These are phyloP conservation scores for Hystrix cristata DNA, from an alignment of 2,113 vertebrate species.

Conservation along the genomic window DNA sequence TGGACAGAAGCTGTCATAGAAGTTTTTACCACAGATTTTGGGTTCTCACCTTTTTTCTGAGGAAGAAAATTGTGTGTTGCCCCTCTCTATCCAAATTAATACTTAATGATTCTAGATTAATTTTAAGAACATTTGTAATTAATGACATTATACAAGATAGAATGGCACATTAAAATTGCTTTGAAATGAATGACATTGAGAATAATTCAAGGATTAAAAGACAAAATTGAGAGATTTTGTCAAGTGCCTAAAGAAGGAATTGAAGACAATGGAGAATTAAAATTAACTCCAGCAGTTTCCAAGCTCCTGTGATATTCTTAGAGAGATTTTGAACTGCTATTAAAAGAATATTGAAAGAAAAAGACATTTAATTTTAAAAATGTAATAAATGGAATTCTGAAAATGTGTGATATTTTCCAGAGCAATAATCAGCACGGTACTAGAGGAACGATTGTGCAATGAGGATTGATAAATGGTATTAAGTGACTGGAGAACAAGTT, in stretches of 20 bases:
- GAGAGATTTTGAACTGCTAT: background rate
- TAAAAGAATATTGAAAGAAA: background rate
- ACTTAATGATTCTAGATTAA: background rate
- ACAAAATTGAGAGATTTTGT: background rate
- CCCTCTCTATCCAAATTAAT: background rate
- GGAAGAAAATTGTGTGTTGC: conserved; percentile 1
- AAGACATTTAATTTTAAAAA: background rate
- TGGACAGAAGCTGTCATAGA: background rate
- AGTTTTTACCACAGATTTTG: background rate
- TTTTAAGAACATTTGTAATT: background rate
- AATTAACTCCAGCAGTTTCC: background rate
- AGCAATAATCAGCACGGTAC: background rate
- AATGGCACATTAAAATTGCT: background rate
- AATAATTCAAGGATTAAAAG: background rate
- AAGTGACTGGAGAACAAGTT: background rate
- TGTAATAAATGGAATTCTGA: background rate
- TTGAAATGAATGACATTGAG: background rate
- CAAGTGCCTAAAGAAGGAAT: background rate
- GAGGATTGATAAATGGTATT: background rate
- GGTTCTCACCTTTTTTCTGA: background rate
- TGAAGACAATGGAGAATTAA: background rate
- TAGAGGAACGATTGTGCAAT: background rate
- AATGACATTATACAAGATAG: background rate
- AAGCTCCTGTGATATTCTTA: background rate
- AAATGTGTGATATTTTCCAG: background rate